phyloP scores from a whole-genome alignment of 1,140 invertebrate species.

The Eumeta japonica region DNA sequence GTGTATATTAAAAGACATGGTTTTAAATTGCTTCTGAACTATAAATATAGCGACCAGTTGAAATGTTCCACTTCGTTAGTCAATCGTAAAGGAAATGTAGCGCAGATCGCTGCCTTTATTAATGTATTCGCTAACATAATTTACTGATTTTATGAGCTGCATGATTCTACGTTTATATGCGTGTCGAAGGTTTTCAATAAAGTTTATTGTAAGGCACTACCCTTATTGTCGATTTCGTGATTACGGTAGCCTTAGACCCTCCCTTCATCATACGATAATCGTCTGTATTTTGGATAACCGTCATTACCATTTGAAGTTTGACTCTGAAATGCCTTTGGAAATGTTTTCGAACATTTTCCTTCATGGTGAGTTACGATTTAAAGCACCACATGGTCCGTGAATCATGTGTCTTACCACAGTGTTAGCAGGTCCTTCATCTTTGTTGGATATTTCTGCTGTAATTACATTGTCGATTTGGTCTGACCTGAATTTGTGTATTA shows the following conservation, averaged over 20 bases:
- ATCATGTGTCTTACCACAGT: slow-evolving; percentile 24
- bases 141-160: slow-evolving; percentile 55
- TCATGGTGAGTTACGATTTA: slow-evolving; percentile 17
- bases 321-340: slow-evolving; percentile 13
- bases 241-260: slow-evolving; percentile 27
- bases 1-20: slow-evolving; percentile 39
- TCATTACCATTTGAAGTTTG: slow-evolving; percentile 25
- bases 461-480: slow-evolving; percentile 38
- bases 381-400: too few species aligned
- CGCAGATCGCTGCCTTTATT: too few species aligned
- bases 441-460: slow-evolving; percentile 49
- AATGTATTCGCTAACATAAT: slow-evolving; percentile 57
- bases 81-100: slow-evolving; percentile 20
- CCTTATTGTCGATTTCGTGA: slow-evolving; percentile 49
- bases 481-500: slow-evolving; percentile 25
- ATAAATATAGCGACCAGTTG: slow-evolving; percentile 39
- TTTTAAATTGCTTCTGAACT: slow-evolving; percentile 47
- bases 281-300: slow-evolving; percentile 45
- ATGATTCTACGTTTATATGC: slow-evolving; percentile 57
- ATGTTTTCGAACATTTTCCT: slow-evolving; percentile 21
- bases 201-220: slow-evolving; percentile 59
- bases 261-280: slow-evolving; percentile 31
- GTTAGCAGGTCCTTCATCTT: slow-evolving; percentile 24
- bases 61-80: too few species aligned
- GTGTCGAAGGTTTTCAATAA: slow-evolving; percentile 45